Evolutionary conservation across 1,140 invertebrate species (phyloP).

Genomic region (Cyclargus thomasi): DNA sequence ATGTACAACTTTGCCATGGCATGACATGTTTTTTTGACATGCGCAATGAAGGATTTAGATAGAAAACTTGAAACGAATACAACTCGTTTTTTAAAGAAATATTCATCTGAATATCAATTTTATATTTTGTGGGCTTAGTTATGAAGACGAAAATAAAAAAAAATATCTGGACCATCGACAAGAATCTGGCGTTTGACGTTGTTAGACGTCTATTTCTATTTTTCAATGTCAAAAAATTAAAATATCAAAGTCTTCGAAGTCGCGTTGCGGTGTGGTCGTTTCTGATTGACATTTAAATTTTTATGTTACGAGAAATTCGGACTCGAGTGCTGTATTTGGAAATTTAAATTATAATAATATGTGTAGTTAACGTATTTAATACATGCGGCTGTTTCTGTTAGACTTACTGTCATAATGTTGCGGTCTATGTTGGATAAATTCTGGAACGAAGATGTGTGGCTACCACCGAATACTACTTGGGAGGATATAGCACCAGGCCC

Average conservation of each 20-base stretch:
- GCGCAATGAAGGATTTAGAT: too few relatives aligned
- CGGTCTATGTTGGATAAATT: slow-evolving; percentile 77
- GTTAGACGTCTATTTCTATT: neutral
- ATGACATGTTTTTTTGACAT: too few relatives aligned
- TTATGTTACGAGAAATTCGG: slow-evolving; percentile 12
- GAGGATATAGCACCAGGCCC: slow-evolving; percentile 87
- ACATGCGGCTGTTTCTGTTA: slow-evolving; percentile 20
- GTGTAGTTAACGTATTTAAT: slow-evolving; percentile 8
- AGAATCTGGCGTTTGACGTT: neutral
- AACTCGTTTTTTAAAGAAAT: too few relatives aligned
- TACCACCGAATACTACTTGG: slow-evolving; percentile 93
- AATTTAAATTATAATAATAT: slow-evolving; percentile 14
- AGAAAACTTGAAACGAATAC: too few relatives aligned
- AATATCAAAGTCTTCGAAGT: slow-evolving; percentile 2
- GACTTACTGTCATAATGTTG: slow-evolving; percentile 43
- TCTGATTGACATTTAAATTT: slow-evolving; percentile 22
- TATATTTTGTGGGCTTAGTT: too few relatives aligned
- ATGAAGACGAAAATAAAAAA: too few relatives aligned
- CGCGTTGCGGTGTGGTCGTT: slow-evolving; percentile 15
- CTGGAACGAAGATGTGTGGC: slow-evolving; percentile 90
- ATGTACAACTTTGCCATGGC: too few relatives aligned
- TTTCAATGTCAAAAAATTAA: neutral
- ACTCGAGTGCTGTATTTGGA: neutral
- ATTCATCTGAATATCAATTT: too few relatives aligned
- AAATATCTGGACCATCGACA: neutral